Percentiles rank a stretch among this genome's conserved stretches.
Evolutionary conservation across 2,113 vertebrate genomes (phyloP).

Genomic region (Holacanthus passer): DNA sequence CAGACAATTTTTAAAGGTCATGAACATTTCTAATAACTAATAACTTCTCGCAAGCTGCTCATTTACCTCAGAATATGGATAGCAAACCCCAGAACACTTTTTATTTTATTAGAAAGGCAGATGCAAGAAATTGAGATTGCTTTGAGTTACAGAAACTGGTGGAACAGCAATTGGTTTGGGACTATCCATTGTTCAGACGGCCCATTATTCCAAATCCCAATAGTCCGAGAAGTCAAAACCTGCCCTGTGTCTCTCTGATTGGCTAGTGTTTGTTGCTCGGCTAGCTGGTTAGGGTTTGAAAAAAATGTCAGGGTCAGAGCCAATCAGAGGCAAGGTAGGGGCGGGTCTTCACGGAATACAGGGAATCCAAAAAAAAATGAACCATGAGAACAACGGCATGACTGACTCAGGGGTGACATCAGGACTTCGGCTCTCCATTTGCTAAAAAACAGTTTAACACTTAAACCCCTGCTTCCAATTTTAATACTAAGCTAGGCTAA

Average conservation of each 20-base stretch:
- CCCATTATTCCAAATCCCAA: too few relatives aligned
- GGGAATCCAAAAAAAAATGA: too few relatives aligned
- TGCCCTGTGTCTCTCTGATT: too few relatives aligned
- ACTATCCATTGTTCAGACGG: too few relatives aligned
- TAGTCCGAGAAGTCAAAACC: too few relatives aligned
- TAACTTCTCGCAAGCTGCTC: too few relatives aligned
- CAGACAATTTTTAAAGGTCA: neutral
- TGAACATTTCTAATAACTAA: neutral
- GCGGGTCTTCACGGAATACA: too few relatives aligned
- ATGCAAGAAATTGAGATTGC: neutral
- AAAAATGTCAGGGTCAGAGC: too few relatives aligned
- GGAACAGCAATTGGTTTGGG: neutral
- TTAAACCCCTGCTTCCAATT: neutral
- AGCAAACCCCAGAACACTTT: neutral
- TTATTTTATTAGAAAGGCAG: neutral
- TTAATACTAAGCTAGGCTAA: constrained; percentile 13
- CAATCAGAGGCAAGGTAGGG: too few relatives aligned
- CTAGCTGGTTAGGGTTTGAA: too few relatives aligned
- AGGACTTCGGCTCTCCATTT: neutral
- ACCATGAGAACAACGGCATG: too few relatives aligned
- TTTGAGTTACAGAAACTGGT: neutral
- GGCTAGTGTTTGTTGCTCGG: too few relatives aligned
- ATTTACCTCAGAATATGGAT: neutral
- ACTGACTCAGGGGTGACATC: neutral
- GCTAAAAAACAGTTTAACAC: neutral